Evolutionary conservation across 30 jellyfish, hydroid and myxozoan genomes (phyloP), one percentile per base, ranked within the genome.

Genomic region (Mastigias papua): DNA sequence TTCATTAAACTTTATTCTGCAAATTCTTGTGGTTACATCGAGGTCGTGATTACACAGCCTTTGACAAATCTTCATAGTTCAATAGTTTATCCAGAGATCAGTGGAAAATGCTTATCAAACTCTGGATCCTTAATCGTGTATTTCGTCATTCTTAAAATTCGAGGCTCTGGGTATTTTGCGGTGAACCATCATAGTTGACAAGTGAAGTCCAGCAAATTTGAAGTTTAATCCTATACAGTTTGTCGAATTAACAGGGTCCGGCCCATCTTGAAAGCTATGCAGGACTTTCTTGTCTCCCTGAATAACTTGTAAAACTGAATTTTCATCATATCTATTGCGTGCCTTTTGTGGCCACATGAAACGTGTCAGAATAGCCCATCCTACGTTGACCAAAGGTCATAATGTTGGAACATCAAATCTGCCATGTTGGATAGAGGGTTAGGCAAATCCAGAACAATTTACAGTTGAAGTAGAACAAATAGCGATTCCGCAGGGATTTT

Each of bases 191-290:
- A 13, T 28, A 54, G 34, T 37, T 21, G 66, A 34, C 83, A 72
- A 51, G 46, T 51, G 35, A 34, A 70, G 82, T 70, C 82, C 82
- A 31, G 62, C 54, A 76, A 76, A 51, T 77, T 61, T 61, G 67
- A 27, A 27, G 10, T 51, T 54, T 77, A 58, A 77, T 77, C 88
- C 74, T 23, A 42, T 23, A 49, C 23, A n/a, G 63, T 29, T 34
- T 77, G 78, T 42, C 35, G 76, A 30, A 62, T 77, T 63, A 30
- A 63, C 61, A 65, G 17, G 16, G 77, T 63, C 88, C 88, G 16
- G 62, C 88, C 88, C 88, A 77, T 77, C 88, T n/a, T 49, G 34
- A 32, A 50, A 16, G 49, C 78, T 15, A 17, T 37, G 83, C 83
- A 28, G 42, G 25, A 27, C 31, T 17, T 30, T 37, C 22, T 72